Evolutionary conservation across 2,888 invertebrate genomes (phyloP).

Genomic region (Stegophylla sp.): DNA sequence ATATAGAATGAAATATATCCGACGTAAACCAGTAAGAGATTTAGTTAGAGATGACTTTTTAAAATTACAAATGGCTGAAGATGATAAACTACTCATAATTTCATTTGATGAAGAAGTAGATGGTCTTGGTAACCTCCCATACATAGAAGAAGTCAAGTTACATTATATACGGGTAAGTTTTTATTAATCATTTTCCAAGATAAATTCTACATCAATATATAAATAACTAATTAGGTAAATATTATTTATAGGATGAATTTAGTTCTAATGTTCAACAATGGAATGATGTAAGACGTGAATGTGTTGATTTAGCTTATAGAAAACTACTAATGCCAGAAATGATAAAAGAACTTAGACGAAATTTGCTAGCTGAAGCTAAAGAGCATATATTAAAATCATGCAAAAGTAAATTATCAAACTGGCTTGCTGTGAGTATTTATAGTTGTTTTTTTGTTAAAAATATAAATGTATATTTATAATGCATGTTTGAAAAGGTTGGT

Average conservation of each 20-base stretch:
- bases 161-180: constrained; percentile 76
- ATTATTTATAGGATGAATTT: constrained; percentile 81
- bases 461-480: not conserved
- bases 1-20: constrained; percentile 82
- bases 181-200: not conserved
- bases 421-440: constrained; percentile 73
- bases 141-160: constrained; percentile 88
- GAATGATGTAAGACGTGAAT: constrained; percentile 88
- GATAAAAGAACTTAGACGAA: constrained; percentile 81
- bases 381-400: constrained; percentile 84
- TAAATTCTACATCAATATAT: too few relatives aligned
- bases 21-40: constrained; percentile 89
- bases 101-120: constrained; percentile 78
- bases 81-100: constrained; percentile 80
- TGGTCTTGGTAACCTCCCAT: constrained; percentile 77
- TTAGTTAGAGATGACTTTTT: constrained; percentile 89
- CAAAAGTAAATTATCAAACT: constrained; percentile 85
- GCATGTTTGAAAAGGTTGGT: constrained; percentile 70
- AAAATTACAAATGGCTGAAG: constrained; percentile 79
- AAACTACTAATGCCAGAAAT: constrained; percentile 90
- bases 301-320: constrained; percentile 85
- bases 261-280: constrained; percentile 93
- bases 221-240: not conserved
- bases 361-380: constrained; percentile 84
- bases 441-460: constrained; percentile 7